Percentiles rank a stretch among this genome's conserved stretches.
Conservation (phyloP, 2,113 vertebrate species). For the Myotis yumanensis region DNA sequence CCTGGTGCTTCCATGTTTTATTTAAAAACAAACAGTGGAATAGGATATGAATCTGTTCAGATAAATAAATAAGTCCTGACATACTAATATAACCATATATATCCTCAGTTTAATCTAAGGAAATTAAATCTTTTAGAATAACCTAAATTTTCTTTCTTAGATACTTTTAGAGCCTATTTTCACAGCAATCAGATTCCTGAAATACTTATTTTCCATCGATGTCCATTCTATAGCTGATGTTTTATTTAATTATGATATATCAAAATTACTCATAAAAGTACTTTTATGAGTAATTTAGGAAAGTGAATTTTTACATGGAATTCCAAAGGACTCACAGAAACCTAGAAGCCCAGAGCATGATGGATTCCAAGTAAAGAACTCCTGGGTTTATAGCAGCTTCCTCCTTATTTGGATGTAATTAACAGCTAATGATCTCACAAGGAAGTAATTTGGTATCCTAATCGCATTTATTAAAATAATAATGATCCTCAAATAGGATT, state of each 20-base stretch:
- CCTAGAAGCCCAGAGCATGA: not conserved
- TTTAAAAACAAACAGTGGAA: not conserved
- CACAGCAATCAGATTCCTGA: not conserved
- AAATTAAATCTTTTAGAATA: constrained; percentile 48
- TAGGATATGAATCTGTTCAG: not conserved
- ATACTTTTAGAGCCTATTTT: constrained; percentile 31
- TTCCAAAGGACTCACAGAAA: not conserved
- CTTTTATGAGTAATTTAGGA: constrained; percentile 36
- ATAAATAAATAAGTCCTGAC: not conserved
- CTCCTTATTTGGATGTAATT: not conserved
- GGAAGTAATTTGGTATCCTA: not conserved
- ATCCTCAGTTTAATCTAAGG: not conserved
- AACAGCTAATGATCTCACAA: not conserved
- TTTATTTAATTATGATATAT: constrained; percentile 16
- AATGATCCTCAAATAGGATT: not conserved
- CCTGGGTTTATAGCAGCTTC: not conserved
- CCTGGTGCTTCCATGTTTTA: not conserved
- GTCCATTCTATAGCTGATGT: not conserved
- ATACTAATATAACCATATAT: not conserved
- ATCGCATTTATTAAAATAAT: constrained; percentile 20
- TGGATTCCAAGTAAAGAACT: not conserved
- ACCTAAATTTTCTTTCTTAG: constrained; percentile 12
- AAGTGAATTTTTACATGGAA: not conserved
- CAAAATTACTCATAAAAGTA: constrained; percentile 9
- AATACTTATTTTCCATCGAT: not conserved